Conservation (phyloP, 2,888 invertebrate genomes). For the Xanthia togata region DNA sequence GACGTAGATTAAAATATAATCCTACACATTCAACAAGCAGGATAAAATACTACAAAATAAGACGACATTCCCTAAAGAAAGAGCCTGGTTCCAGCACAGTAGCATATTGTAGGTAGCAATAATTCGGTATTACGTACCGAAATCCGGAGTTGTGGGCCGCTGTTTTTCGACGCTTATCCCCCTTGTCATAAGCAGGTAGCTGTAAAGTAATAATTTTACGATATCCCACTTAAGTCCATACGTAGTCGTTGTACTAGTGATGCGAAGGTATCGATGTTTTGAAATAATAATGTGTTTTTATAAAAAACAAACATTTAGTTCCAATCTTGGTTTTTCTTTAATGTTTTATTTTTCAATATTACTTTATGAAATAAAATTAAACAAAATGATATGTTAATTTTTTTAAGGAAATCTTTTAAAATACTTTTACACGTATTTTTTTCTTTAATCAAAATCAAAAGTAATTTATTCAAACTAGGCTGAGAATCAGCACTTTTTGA, state of each 20-base stretch:
- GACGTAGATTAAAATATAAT: background rate
- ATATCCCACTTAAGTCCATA: constrained; percentile 77
- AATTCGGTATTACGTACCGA: constrained; percentile 62
- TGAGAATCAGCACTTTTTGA: no score
- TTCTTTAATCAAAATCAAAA: background rate
- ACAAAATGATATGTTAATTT: background rate
- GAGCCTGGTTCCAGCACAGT: background rate
- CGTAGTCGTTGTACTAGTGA: constrained; percentile 59
- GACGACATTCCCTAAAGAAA: background rate
- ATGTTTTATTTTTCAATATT: background rate
- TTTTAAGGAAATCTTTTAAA: background rate
- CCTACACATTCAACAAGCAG: background rate
- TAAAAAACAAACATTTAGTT: background rate
- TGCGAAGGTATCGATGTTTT: constrained; percentile 41
- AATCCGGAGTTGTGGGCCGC: constrained; percentile 59
- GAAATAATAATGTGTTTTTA: background rate
- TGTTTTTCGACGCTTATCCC: constrained; percentile 78
- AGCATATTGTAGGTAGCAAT: constrained; percentile 43
- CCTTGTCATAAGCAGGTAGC: constrained; percentile 79
- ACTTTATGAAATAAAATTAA: background rate
- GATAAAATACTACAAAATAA: constrained; percentile 15
- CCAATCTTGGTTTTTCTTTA: background rate
- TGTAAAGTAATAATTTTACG: constrained; percentile 82
- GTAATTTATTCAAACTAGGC: no score
- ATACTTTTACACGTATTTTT: background rate